Evolutionary conservation across 2,113 vertebrate genomes (phyloP), one percentile per base, ranked within the genome.

Genomic region (Dasyurus viverrinus): DNA sequence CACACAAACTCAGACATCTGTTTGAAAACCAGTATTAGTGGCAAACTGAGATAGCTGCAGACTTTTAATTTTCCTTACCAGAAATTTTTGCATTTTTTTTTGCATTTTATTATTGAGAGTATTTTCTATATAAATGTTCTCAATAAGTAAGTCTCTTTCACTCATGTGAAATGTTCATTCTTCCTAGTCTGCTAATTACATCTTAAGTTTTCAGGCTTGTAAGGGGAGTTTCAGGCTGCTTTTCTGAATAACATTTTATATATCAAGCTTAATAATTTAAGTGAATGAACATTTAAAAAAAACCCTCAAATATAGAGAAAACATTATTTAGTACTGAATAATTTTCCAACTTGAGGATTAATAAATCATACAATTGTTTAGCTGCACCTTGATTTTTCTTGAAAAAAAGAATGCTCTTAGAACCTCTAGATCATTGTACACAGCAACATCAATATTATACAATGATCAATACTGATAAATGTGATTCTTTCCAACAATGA

Each of bases 101-200:
- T 90, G 76, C 3, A 22, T 54, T 54, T 57, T 91, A 90, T 14
- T 89, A 84, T 4, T 93, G 54, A 90, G 95, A 93, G 50, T 27
- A 52, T 46, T 89, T 50, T 90, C 60, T 90, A 89, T 92, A 50
- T 54, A 93, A 96, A 90, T 11, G 53, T 92, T 92, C 94, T 68
- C 11, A 53, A 47, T 55, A 10, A 60, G 16, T 52, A 47, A 94
- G 23, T 89, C 84, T 90, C 42, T 90, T 6, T 96, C 93, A 90
- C 54, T 91, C 92, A 95, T 57, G 89, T 52, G 24, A 47, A 84
- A 84, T 23, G 92, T 60, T 94, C n/a, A 84, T 89, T 95, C 89
- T 54, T 76, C 42, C 7, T 94, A 84, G 94, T 36, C 4, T 89
- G 36, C 48, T 68, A 53, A 91, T 50, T 93, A 60, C 8, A 94